A percentile compares a stretch with the other conserved stretches of the same genome.
Evolutionary conservation across 2,888 invertebrate species (phyloP).

Genomic region (Orgyia antiqua): DNA sequence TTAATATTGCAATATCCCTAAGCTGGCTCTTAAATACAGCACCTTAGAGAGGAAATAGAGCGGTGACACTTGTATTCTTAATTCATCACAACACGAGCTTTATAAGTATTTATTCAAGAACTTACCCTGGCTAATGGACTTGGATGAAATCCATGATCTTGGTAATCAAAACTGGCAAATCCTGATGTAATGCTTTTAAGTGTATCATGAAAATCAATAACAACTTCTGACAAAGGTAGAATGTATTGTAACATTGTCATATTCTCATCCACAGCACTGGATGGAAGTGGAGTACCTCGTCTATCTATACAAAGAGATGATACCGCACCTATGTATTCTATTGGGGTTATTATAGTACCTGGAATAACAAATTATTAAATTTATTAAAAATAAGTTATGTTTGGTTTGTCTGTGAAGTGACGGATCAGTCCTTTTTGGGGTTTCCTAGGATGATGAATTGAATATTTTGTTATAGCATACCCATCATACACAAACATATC

Average conservation of each 20-base stretch:
- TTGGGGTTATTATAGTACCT: constrained; percentile 94
- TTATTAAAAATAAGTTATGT: too few relatives aligned
- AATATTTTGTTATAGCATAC: too few relatives aligned
- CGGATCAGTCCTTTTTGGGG: too few relatives aligned
- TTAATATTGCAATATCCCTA: too few relatives aligned
- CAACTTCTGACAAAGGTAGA: constrained; percentile 94
- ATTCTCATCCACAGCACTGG: constrained; percentile 88
- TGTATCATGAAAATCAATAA: constrained; percentile 95
- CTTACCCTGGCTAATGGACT: constrained; percentile 88
- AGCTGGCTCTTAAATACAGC: too few relatives aligned
- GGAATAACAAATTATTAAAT: constrained; percentile 19
- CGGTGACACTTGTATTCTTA: too few relatives aligned
- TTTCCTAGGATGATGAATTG: too few relatives aligned
- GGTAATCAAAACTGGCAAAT: constrained; percentile 97
- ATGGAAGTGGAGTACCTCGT: constrained; percentile 80
- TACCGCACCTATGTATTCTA: constrained; percentile 83
- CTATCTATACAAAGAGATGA: constrained; percentile 86
- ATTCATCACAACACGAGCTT: too few relatives aligned
- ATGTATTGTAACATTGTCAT: constrained; percentile 89
- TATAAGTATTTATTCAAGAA: too few relatives aligned
- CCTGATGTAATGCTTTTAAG: constrained; percentile 94
- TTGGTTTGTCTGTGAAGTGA: too few relatives aligned
- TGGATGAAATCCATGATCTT: constrained; percentile 88
- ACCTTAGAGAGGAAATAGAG: too few relatives aligned
- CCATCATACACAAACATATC: too few relatives aligned